phyloP scores from a whole-genome alignment of 2,113 vertebrate genomes.

The Uria aalge region DNA sequence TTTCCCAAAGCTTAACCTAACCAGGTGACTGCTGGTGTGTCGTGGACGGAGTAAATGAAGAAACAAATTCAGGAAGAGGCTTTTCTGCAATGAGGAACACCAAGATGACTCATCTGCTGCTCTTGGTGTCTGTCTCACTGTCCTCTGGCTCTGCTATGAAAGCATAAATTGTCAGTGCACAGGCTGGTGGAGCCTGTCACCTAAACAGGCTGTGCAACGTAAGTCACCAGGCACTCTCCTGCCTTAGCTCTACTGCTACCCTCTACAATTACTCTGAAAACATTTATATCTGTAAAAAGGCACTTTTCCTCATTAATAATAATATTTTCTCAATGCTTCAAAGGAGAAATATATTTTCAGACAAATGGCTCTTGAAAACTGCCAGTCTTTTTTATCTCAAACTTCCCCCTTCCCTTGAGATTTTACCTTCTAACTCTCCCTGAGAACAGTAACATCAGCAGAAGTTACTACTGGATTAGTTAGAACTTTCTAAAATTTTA shows the following conservation, averaged over 20 bases:
- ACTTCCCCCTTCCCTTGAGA: not conserved
- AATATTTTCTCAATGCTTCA: not conserved
- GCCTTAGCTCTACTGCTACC: not conserved
- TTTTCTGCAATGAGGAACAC: not conserved
- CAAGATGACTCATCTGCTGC: not conserved
- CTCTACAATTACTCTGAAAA: not conserved
- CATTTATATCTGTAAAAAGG: not conserved
- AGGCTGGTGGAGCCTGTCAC: not conserved
- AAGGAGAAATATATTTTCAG: not conserved
- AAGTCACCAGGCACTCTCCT: not conserved
- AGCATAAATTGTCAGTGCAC: not conserved
- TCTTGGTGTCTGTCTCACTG: not conserved
- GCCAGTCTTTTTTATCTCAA: not conserved
- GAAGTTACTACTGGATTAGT: not conserved
- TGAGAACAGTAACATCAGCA: not conserved
- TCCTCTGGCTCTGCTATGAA: not conserved
- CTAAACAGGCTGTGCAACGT: accelerated
- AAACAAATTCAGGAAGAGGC: not conserved
- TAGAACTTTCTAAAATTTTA: not conserved
- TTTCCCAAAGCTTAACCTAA: not conserved
- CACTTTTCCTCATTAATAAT: not conserved
- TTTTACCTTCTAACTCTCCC: not conserved
- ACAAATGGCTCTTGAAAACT: not conserved
- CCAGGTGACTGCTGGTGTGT: accelerated
- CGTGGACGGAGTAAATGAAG: not conserved